A percentile compares a stretch with the other conserved stretches of the same genome.
These are phyloP conservation scores for Pantherophis guttatus DNA, from an alignment of 2,113 vertebrate species.

Conservation along the genomic window DNA sequence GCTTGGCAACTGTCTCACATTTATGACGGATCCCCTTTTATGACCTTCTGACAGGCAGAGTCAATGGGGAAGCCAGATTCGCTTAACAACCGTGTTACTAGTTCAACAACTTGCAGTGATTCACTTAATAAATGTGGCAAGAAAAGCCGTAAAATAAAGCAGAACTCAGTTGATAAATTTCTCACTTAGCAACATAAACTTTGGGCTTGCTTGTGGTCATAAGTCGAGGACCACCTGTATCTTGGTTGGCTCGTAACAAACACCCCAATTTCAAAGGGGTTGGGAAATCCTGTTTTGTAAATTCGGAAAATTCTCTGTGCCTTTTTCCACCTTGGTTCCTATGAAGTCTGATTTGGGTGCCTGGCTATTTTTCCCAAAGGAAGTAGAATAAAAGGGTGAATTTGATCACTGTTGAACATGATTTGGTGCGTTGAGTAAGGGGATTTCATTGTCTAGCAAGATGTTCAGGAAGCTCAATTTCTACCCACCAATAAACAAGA, in stretches of 20 bases:
- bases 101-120: background rate
- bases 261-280: background rate
- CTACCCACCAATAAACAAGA: background rate
- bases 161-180: too few species aligned
- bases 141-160: too few species aligned
- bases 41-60: background rate
- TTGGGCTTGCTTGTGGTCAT: background rate
- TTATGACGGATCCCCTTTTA: background rate
- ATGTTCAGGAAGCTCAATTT: background rate
- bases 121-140: background rate
- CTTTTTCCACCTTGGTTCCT: background rate
- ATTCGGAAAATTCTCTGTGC: background rate
- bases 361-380: background rate
- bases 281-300: background rate
- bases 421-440: background rate
- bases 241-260: background rate
- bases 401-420: background rate
- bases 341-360: background rate
- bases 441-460: background rate
- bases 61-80: background rate
- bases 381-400: background rate
- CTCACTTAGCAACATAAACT: background rate
- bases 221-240: background rate
- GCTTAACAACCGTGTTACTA: background rate
- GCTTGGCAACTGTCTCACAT: background rate